Percentiles rank a stretch among this genome's conserved stretches.
Evolutionary conservation across 2,113 vertebrate genomes (phyloP).

Genomic region (Bos javanicus): DNA sequence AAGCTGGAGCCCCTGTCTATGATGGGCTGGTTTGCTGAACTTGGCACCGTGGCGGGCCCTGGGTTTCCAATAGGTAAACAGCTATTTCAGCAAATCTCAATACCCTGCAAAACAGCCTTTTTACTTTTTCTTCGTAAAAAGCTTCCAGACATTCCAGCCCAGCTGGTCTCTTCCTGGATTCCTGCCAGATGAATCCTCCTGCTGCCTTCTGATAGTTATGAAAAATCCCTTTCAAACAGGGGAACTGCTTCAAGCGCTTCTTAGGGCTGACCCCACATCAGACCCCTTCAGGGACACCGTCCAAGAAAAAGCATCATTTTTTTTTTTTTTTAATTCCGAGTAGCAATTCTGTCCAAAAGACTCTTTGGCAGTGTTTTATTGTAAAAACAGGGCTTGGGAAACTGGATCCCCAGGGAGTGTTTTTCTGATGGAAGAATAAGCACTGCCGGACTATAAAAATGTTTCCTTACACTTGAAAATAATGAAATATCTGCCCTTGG

Average conservation of each 20-base stretch:
- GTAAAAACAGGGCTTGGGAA: constrained; percentile 23
- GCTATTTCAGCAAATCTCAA: not conserved
- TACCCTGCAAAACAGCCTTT: constrained; percentile 5
- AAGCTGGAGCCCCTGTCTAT: not conserved
- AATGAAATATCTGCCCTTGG: not conserved
- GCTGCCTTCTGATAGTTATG: constrained; percentile 20
- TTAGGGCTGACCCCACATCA: not conserved
- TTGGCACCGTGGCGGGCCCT: not conserved
- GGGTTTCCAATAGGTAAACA: constrained; percentile 11
- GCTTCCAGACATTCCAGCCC: not conserved
- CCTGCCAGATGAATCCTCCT: constrained; percentile 10
- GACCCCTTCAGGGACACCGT: constrained; percentile 39
- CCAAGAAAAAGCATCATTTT: constrained; percentile 57
- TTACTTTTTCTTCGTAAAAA: not conserved
- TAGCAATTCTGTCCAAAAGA: not conserved
- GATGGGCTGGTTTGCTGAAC: not conserved
- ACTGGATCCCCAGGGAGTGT: not conserved
- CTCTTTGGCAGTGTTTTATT: not conserved
- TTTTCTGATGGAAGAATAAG: constrained; percentile 29
- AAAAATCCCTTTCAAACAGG: constrained; percentile 46
- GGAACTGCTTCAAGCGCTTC: constrained; percentile 30
- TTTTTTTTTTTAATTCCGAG: constrained; percentile 33
- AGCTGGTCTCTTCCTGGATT: not conserved
- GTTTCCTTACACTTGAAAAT: constrained; percentile 29
- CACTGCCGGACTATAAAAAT: not conserved